Evolutionary conservation across 2,888 invertebrate genomes (phyloP).

Genomic region (Ormyrus labotus): DNA sequence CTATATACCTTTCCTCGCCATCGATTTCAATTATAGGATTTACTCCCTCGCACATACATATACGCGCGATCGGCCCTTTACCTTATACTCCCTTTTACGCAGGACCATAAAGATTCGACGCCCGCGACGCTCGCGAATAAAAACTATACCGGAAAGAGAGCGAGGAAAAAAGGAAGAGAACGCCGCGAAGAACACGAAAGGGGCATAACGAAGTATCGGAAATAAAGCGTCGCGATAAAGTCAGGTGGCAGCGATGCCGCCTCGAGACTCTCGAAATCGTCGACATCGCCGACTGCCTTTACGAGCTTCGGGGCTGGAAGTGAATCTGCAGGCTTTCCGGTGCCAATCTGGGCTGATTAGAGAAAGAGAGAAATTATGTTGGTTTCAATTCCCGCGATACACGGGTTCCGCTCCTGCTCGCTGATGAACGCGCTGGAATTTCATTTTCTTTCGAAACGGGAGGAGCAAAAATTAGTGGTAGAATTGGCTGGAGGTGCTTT

Average conservation of each 20-base stretch:
- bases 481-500: too few species aligned
- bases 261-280: slow-evolving; percentile 7
- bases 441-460: too few species aligned
- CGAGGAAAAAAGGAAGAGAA: not conserved
- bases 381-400: slow-evolving; percentile 43
- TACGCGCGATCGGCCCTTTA: not conserved
- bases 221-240: slow-evolving; percentile 7
- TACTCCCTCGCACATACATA: not conserved
- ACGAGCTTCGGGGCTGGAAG: not conserved
- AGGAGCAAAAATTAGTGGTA: too few species aligned
- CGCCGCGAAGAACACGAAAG: slow-evolving; percentile 38
- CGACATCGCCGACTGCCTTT: slow-evolving; percentile 12
- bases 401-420: too few species aligned
- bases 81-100: slow-evolving; percentile 9
- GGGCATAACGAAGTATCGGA: slow-evolving; percentile 43
- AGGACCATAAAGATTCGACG: slow-evolving; percentile 17
- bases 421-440: too few species aligned
- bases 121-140: not conserved
- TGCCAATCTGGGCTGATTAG: slow-evolving; percentile 17
- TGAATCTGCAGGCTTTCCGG: slow-evolving; percentile 9
- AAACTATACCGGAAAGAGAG: not conserved
- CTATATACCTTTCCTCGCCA: not conserved
- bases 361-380: slow-evolving; percentile 23
- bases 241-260: not conserved
- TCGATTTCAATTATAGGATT: slow-evolving; percentile 46